phyloP scores from a whole-genome alignment of 2,888 invertebrate genomes.

The Pyrochroa serraticornis region DNA sequence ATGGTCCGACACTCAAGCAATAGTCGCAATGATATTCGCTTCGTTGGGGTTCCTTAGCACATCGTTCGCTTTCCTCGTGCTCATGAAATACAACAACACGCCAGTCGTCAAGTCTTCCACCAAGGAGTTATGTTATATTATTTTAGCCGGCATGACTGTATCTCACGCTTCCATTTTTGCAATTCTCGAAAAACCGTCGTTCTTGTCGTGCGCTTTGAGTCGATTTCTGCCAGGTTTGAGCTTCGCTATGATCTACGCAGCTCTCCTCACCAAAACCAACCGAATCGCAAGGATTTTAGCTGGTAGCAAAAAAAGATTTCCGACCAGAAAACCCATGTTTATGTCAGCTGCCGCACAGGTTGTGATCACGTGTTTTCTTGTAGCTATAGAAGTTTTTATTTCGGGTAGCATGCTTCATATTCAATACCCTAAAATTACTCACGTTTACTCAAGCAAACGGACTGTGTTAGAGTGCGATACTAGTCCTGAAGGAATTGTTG shows the following conservation, averaged over 20 bases:
- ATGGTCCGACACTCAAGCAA: constrained; percentile 68
- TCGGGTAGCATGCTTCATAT: constrained; percentile 65
- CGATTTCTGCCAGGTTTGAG: constrained; percentile 57
- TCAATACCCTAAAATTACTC: constrained; percentile 65
- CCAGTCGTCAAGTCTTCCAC: constrained; percentile 78
- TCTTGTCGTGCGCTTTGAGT: constrained; percentile 59
- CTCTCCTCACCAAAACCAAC: constrained; percentile 78
- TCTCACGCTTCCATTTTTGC: constrained; percentile 69
- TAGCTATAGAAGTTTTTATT: constrained; percentile 71
- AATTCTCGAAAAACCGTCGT: constrained; percentile 67
- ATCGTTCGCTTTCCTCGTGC: constrained; percentile 65
- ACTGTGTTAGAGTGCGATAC: constrained; percentile 70
- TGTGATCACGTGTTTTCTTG: constrained; percentile 68
- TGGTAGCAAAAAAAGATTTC: constrained; percentile 73
- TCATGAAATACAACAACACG: constrained; percentile 72
- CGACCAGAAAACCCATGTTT: constrained; percentile 70
- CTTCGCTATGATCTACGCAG: constrained; percentile 76
- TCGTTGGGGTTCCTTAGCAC: constrained; percentile 69
- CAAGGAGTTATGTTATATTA: constrained; percentile 71
- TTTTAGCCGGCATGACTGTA: constrained; percentile 66
- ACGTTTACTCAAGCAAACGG: constrained; percentile 61
- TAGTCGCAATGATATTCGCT: constrained; percentile 66
- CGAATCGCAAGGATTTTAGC: constrained; percentile 77
- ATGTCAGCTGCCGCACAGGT: constrained; percentile 67
- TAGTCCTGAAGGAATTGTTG: constrained; percentile 63